Evolutionary conservation across 2,888 invertebrate genomes (phyloP).

Genomic region (Alitta virens): DNA sequence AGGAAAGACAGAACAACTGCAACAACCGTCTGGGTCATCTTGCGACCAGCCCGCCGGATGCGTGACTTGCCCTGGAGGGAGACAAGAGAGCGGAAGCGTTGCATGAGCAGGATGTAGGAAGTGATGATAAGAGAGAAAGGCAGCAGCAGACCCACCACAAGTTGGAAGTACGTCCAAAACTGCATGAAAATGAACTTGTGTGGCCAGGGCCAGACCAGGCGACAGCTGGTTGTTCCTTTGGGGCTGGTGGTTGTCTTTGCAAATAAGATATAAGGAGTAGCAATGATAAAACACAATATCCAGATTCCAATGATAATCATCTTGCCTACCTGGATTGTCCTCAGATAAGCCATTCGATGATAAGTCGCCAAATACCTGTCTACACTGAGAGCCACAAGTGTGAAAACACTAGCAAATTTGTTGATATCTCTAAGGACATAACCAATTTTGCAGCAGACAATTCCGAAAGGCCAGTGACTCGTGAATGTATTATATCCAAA

Average conservation of each 20-base stretch:
- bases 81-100: background rate
- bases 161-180: conserved; percentile 19
- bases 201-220: conserved; percentile 14
- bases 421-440: conserved; percentile 20
- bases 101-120: conserved; percentile 13
- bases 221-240: conserved; percentile 2
- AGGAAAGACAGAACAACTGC: conserved; percentile 23
- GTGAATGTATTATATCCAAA: conserved; percentile 23
- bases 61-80: background rate
- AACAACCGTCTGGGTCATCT: conserved; percentile 24
- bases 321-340: conserved; percentile 18
- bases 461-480: conserved; percentile 14
- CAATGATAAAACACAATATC: conserved; percentile 7
- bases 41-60: conserved; percentile 2
- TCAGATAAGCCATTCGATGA: conserved; percentile 10
- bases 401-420: conserved; percentile 24
- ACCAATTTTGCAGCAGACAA: conserved; percentile 19
- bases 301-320: conserved; percentile 14
- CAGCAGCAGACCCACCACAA: conserved; percentile 12
- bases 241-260: conserved; percentile 3
- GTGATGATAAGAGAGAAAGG: conserved; percentile 13
- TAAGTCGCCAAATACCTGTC: conserved; percentile 25
- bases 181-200: background rate
- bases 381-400: conserved; percentile 23
- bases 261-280: conserved; percentile 17